Base-by-base conservation (phyloP, 2,888 invertebrate genomes). In the Apotomis betuletana region DNA sequence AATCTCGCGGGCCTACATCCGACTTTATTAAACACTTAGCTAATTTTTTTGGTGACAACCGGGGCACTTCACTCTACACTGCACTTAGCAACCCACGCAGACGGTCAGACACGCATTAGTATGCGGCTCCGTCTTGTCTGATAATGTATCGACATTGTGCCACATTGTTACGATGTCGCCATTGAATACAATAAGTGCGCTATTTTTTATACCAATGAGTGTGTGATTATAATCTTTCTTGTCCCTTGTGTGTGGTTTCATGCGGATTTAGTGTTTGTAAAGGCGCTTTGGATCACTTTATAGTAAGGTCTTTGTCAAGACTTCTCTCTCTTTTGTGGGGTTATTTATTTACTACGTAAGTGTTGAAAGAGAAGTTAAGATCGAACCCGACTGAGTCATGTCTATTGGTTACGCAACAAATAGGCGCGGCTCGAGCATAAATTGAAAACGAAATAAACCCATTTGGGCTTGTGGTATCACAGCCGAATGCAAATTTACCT, bases 371-470 rank as follows among this genome's bases (percentile, higher is more conserved):
- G 12, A 51, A 27, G 27, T 65, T 44, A 13, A 60, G 38, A 55
- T 70, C 59, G 49, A 61, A 61, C 15, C 41, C 60, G 27, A 27
- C 65, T 65, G 65, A 57, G 60, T 67, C 60, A 70, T 60, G 27
- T 49, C 69, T 57, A 61, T 38, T 27, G 27, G 55, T 67, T 70
- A 67, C 55, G 70, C 41, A 67, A 70, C 49, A 59, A 41, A 52
- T 51, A 70, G 60, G 70, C 36, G 58, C 59, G 70, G 70, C 52
- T 41, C 38, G 57, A 55, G 57, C 70, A 64, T 46, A 65, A 49
- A 70, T 55, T 49, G 55, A 55, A 67, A 49, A 65, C 15, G 52
- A 70, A 70, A 70, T 70, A 70, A 55, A 64, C 61, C 70, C 38
- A 71, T 41, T 65, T 62, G 46, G 60, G 55, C 49, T 65, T 15